These are phyloP conservation scores for Acipenser oxyrinchus DNA, from an alignment of 2,797 vertebrate genomes.

Conservation along the genomic window DNA sequence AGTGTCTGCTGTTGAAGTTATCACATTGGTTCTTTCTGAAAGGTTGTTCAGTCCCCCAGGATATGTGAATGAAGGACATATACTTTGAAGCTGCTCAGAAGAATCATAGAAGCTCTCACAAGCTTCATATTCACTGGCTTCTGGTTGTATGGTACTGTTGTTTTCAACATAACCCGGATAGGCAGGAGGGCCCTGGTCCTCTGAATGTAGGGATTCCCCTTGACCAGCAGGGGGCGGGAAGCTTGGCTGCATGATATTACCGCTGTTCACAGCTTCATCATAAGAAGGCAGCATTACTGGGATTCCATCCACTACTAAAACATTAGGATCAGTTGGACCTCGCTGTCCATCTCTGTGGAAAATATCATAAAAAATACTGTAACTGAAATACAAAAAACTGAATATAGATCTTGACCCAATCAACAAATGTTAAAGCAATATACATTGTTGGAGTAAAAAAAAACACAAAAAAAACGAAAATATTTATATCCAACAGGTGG, in stretches of 20 bases:
- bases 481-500: neutral
- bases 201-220: conserved; percentile 47
- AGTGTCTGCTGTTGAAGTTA: conserved; percentile 40
- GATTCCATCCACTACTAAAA: conserved; percentile 74
- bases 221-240: conserved; percentile 44
- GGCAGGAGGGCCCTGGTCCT: conserved; percentile 70
- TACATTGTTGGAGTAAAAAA: neutral
- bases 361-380: neutral
- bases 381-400: neutral
- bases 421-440: neutral
- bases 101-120: conserved; percentile 48
- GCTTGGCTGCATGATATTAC: conserved; percentile 48
- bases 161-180: conserved; percentile 51
- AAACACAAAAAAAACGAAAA: neutral
- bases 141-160: conserved; percentile 42
- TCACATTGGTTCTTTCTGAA: conserved; percentile 37
- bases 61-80: conserved; percentile 43
- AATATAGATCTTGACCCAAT: neutral
- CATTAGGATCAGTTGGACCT: conserved; percentile 56
- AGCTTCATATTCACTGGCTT: conserved; percentile 49
- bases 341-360: conserved; percentile 52
- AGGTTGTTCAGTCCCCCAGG: conserved; percentile 30
- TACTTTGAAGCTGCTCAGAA: conserved; percentile 59
- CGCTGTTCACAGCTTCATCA: conserved; percentile 66
- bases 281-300: conserved; percentile 76